Base-by-base conservation (phyloP, 2,113 vertebrate genomes). In the Chionis minor region DNA sequence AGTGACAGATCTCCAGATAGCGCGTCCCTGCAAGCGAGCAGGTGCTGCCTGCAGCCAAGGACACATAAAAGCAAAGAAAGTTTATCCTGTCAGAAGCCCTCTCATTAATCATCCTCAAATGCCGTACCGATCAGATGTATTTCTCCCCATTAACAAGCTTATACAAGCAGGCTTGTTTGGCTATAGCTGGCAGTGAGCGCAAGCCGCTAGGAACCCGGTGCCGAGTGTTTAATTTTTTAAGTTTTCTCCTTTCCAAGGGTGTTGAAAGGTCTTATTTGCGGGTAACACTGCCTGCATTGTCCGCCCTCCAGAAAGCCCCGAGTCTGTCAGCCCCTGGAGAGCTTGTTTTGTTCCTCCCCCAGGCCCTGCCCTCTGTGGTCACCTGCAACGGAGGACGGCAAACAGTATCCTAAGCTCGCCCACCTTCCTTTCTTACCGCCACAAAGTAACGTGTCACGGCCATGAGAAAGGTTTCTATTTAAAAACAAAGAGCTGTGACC, bases 61-160 rank as follows among this genome's bases (percentile, higher is more conserved):
- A 94, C 96, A 93, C 82, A 67, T 94, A 94, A 95, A 98, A 97
- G 88, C 66, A 97, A 96, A 89, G 90, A 92, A 95, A 95, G 86
- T 97, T 97, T 94, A 95, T 87, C 89, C 94, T 97, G 92, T 93
- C 92, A 97, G 84, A 90, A 96, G 87, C 70, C 82, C 45, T 94
- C 88, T 92, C 98, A 99, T 98, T 98, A 98, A 98, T 99, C 98
- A 98, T 96, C 90, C 86, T 81, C 92, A 98, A 96, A 95, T 97
- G 94, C 97, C 92, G 71, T 80, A 87, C 77, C 62, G 49, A 98
- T 97, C 97, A 97, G 95, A 97, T 96, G 67, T 97, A 89, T 95
- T 98, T 96, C 92, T 96, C 47, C 51, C 90, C 91, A 85, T 96
- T 97, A 97, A 97, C 97, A 98, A 98, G 98, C 95, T 98, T 96